phyloP scores from a whole-genome alignment of 2,888 invertebrate genomes.

The Mythimna loreyi region DNA sequence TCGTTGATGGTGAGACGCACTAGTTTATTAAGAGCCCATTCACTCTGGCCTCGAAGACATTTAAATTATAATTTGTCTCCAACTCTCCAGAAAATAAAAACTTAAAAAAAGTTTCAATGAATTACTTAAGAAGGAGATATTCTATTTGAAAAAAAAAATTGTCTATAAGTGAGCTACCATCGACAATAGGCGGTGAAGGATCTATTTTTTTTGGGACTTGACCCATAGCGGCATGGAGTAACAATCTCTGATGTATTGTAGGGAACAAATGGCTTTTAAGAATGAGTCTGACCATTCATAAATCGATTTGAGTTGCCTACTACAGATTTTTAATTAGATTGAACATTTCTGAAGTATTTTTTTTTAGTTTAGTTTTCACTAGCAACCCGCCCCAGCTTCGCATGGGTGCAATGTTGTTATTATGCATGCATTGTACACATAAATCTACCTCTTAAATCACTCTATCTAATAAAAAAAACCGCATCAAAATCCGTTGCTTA shows the following conservation, averaged over 20 bases:
- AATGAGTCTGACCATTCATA: conserved; percentile 12
- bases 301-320: background rate
- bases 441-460: too few relatives aligned
- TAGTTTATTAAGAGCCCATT: too few relatives aligned
- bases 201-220: conserved; percentile 9
- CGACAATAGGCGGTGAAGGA: background rate
- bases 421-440: too few relatives aligned
- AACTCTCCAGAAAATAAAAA: too few relatives aligned
- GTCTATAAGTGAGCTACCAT: background rate
- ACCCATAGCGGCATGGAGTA: conserved; percentile 20
- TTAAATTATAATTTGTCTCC: too few relatives aligned
- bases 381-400: too few relatives aligned
- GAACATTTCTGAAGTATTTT: background rate
- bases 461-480: too few relatives aligned
- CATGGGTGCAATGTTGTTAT: too few relatives aligned
- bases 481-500: too few relatives aligned
- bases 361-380: too few relatives aligned
- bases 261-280: conserved; percentile 20
- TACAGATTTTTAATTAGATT: conserved; percentile 3
- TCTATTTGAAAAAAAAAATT: background rate
- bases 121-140: background rate
- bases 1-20: too few relatives aligned
- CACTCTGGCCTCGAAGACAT: too few relatives aligned
- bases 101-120: background rate
- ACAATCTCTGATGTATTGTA: conserved; percentile 29